phyloP scores from a whole-genome alignment of 2,888 invertebrate genomes.

The Eupithecia pulchellata region DNA sequence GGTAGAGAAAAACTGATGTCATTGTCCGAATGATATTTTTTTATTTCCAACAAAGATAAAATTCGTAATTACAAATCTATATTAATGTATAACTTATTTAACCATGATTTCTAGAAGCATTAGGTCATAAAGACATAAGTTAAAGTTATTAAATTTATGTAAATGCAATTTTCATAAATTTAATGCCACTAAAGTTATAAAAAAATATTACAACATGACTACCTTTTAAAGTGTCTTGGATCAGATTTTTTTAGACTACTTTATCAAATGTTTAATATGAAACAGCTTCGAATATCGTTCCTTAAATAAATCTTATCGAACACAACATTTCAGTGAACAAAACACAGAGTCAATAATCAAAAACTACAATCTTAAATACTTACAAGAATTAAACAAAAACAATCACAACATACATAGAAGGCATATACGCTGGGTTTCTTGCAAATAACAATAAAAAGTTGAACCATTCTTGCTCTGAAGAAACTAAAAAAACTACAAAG shows the following conservation, averaged over 20 bases:
- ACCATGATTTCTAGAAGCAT: conserved; percentile 35
- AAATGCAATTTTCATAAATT: not conserved
- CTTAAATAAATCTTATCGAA: not conserved
- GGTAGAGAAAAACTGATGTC: conserved; percentile 27
- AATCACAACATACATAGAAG: not conserved
- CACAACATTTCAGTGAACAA: not conserved
- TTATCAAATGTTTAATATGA: not conserved
- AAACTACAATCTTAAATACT: too few species aligned
- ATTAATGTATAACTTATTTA: conserved; percentile 50
- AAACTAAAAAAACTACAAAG: not conserved
- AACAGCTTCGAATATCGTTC: not conserved
- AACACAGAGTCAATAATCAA: not conserved
- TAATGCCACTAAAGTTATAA: not conserved
- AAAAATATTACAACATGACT: not conserved
- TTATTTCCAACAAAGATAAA: conserved; percentile 74
- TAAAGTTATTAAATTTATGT: conserved; percentile 6
- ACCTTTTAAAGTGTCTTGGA: not conserved
- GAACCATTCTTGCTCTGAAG: not conserved
- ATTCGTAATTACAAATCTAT: conserved; percentile 52
- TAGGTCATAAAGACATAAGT: conserved; percentile 8
- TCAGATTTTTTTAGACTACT: not conserved
- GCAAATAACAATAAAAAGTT: not conserved
- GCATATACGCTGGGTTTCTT: not conserved
- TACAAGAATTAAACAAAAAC: not conserved
- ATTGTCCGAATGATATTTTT: conserved; percentile 53